Conservation (phyloP, 2,888 invertebrate genomes). For the Hoplodrina ambigua region DNA sequence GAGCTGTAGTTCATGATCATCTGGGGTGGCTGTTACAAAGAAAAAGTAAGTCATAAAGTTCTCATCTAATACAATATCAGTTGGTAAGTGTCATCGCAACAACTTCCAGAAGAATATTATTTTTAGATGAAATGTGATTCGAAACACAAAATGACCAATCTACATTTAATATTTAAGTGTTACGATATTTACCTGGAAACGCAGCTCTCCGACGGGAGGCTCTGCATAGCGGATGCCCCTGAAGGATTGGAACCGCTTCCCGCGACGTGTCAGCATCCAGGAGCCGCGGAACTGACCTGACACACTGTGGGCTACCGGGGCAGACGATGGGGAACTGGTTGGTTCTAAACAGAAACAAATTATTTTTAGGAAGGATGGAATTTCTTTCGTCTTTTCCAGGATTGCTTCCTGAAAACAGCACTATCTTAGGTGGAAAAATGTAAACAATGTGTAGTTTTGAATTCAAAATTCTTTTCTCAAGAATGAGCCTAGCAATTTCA, state of each 20-base stretch:
- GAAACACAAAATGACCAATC: background rate
- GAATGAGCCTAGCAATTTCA: no score
- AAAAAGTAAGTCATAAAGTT: background rate
- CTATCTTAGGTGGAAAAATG: no score
- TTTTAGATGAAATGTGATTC: background rate
- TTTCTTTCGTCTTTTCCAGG: background rate
- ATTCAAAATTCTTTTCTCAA: no score
- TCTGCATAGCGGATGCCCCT: slow-evolving; percentile 84
- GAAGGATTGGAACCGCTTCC: slow-evolving; percentile 80
- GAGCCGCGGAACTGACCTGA: slow-evolving; percentile 80
- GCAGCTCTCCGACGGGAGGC: slow-evolving; percentile 77
- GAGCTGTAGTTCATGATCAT: slow-evolving; percentile 85
- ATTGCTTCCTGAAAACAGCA: no score
- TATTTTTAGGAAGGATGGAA: background rate
- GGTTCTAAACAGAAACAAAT: background rate
- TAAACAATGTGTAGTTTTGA: no score
- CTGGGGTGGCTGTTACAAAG: slow-evolving; percentile 82
- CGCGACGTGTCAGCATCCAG: slow-evolving; percentile 77
- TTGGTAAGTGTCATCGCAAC: no score
- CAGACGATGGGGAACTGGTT: background rate
- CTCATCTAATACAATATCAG: no score
- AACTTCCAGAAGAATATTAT: no score
- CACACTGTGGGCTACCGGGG: slow-evolving; percentile 55
- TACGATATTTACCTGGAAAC: slow-evolving; percentile 77
- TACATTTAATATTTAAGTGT: no score